phyloP scores from a whole-genome alignment of 2,797 vertebrate species.

The Chrosomus eos region DNA sequence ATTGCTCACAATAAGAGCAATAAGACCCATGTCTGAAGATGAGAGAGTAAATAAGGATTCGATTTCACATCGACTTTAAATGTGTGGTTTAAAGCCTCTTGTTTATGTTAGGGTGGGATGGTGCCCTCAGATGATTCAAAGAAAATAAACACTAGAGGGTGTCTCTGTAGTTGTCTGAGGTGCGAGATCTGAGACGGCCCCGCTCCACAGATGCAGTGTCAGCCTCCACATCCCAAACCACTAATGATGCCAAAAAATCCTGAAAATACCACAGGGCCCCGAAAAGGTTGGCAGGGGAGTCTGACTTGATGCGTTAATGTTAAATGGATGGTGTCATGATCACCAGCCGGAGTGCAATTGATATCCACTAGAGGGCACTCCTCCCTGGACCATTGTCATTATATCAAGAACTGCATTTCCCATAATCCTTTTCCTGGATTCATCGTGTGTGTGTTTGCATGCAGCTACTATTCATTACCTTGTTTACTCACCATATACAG shows the following conservation, averaged over 20 bases:
- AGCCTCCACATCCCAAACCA: slow-evolving; percentile 82
- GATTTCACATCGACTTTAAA: not conserved
- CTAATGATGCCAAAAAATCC: slow-evolving; percentile 81
- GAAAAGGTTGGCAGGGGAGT: slow-evolving; percentile 69
- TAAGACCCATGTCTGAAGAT: not conserved
- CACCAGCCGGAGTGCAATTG: no score
- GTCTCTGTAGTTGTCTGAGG: slow-evolving; percentile 64
- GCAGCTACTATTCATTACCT: no score
- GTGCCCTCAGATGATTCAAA: slow-evolving; percentile 26
- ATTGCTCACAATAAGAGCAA: not conserved
- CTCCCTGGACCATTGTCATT: no score
- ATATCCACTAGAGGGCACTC: no score
- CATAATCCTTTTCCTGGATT: no score
- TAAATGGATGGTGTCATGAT: not conserved
- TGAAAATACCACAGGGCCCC: slow-evolving; percentile 66
- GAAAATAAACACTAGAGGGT: slow-evolving; percentile 10
- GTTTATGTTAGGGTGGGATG: not conserved
- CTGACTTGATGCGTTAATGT: not conserved
- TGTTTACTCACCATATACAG: no score
- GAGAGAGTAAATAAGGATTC: not conserved
- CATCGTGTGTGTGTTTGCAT: no score
- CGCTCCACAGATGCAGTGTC: slow-evolving; percentile 79
- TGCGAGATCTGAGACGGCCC: slow-evolving; percentile 78
- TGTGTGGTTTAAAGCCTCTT: not conserved
- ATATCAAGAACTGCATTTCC: no score